Evolutionary conservation across 2,113 vertebrate species (phyloP).

Genomic region (Leucosticte australis): DNA sequence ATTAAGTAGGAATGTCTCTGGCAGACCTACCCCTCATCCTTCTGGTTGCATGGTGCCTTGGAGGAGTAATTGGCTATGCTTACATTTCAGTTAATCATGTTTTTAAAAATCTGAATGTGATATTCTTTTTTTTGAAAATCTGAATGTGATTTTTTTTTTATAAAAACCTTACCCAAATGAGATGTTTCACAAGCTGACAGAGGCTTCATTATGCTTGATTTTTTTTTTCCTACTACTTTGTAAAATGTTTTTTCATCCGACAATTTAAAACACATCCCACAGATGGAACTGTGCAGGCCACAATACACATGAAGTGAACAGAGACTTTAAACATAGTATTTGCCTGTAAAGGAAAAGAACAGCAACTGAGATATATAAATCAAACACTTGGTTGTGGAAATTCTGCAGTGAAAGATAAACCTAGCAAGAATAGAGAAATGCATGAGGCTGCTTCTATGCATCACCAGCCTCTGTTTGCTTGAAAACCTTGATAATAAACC

Average conservation of each 20-base stretch:
- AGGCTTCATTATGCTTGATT: background rate
- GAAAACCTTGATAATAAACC: background rate
- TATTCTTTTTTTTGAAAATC: background rate
- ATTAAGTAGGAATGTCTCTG: background rate
- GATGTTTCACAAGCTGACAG: background rate
- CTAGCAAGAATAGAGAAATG: background rate
- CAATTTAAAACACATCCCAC: background rate
- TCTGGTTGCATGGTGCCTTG: background rate
- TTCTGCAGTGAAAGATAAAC: constrained; percentile 8
- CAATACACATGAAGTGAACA: background rate
- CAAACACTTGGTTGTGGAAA: background rate
- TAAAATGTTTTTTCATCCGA: background rate
- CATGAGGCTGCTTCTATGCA: background rate
- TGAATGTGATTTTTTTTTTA: background rate
- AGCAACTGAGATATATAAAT: background rate
- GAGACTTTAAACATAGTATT: background rate
- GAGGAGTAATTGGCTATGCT: background rate
- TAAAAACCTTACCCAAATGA: background rate
- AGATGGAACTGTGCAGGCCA: background rate
- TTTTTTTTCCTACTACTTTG: background rate
- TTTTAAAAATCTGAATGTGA: background rate
- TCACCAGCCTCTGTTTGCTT: background rate
- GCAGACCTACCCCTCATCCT: background rate
- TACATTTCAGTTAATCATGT: background rate
- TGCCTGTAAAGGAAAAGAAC: constrained; percentile 6